Evolutionary conservation across 2,797 vertebrate genomes (phyloP), one percentile per base, ranked within the genome.

Genomic region (Acropternis orthonyx): DNA sequence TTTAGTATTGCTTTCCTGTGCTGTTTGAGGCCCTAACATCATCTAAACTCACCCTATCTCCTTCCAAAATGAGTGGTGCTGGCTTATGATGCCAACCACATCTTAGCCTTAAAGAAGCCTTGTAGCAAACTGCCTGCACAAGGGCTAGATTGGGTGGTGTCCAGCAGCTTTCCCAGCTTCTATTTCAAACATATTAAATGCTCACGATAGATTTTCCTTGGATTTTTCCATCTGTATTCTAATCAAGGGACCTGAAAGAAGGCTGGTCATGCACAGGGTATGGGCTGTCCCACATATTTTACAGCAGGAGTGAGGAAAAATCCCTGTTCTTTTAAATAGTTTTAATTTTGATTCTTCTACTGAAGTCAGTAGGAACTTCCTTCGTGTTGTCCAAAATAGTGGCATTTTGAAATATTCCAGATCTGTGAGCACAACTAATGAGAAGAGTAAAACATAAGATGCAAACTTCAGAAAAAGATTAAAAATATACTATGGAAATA

Each of bases 401-500:
- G 62, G 19, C 23, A 41, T 93, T 94, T 95, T 93, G 87, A 96
- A 96, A 91, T 66, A 95, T 92, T 80, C 71, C 78, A 75, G 89
- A 52, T 85, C 71, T 58, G 59, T 86, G 73, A 67, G 82, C 93
- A 51, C 72, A 90, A 2, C 87, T 92, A 92, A 93, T 28, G 56
- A 94, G 85, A 46, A 86, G 30, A 71, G 58, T 77, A 92, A 92
- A 95, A 91, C 66, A 93, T 63, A 92, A 91, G 67, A 88, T 79
- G 51, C 77, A 94, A 96, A 96, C 78, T 93, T 95, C 51, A 82
- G 83, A 92, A 75, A 63, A 94, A 94, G 93, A 96, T 96, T 97
- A 91, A 95, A 96, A 95, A 96, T 86, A 89, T 80, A 58, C 85
- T 83, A 80, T 93, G 94, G 96, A 96, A 96, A 95, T 94, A 95